Conservation (phyloP, 1,140 invertebrate species). For the Drosophila seguyi region DNA sequence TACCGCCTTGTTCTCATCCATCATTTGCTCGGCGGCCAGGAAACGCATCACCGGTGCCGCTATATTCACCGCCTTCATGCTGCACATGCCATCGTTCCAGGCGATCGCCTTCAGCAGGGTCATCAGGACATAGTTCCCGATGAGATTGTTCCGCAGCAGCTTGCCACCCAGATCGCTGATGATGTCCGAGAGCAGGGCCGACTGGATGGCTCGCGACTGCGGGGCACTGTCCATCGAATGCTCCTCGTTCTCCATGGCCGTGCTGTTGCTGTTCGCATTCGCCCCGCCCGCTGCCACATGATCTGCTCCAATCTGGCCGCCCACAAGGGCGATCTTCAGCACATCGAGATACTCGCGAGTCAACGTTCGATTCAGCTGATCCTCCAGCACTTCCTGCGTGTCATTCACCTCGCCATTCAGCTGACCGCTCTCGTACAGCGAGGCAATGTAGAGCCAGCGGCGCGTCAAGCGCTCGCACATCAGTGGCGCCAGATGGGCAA, state of each 20-base stretch:
- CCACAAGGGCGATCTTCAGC: constrained; percentile 89
- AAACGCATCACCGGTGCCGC: constrained; percentile 89
- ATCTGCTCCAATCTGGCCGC: constrained; percentile 84
- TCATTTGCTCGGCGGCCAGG: constrained; percentile 87
- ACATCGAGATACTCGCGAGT: constrained; percentile 95
- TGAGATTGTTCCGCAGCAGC: constrained; percentile 88
- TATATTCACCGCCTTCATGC: constrained; percentile 90
- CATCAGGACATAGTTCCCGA: constrained; percentile 88
- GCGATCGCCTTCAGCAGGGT: constrained; percentile 90
- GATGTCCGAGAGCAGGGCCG: constrained; percentile 87
- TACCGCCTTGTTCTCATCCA: constrained; percentile 88
- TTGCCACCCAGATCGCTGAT: constrained; percentile 91
- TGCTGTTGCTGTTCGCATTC: constrained; percentile 84
- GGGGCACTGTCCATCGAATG: constrained; percentile 87
- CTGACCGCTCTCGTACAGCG: constrained; percentile 91
- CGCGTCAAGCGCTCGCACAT: constrained; percentile 91
- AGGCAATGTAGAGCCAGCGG: constrained; percentile 92
- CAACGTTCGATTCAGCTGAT: constrained; percentile 94
- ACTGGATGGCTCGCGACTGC: constrained; percentile 86
- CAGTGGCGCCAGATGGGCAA: constrained; percentile 91
- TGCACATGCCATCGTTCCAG: constrained; percentile 93
- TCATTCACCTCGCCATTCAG: constrained; percentile 93
- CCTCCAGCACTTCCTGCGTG: constrained; percentile 94
- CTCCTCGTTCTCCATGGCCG: constrained; percentile 89
- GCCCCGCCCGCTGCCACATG: constrained; percentile 67